Evolutionary conservation across 2,113 vertebrate genomes (phyloP).

Genomic region (Antidorcas marsupialis): DNA sequence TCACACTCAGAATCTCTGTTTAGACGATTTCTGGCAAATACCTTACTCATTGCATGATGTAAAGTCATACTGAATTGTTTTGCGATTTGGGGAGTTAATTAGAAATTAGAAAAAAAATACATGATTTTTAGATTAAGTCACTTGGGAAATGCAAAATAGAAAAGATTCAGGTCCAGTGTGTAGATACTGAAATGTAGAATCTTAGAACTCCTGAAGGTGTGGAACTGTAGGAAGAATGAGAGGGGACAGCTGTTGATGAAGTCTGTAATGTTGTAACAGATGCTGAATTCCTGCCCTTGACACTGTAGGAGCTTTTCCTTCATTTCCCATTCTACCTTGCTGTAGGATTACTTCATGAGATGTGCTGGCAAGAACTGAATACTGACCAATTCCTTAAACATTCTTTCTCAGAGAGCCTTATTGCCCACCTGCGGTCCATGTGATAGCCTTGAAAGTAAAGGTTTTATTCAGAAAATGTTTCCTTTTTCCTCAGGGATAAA

Average conservation of each 20-base stretch:
- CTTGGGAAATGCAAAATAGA: neutral
- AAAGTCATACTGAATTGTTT: neutral
- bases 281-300: neutral
- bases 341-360: neutral
- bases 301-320: neutral
- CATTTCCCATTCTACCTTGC: neutral
- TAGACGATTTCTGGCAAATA: neutral
- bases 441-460: neutral
- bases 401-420: neutral
- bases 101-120: neutral
- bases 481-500: neutral
- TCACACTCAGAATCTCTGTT: neutral
- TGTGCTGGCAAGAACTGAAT: neutral
- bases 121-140: neutral
- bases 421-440: neutral
- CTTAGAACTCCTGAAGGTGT: neutral
- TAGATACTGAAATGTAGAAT: neutral
- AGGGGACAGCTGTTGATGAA: neutral
- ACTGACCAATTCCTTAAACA: neutral
- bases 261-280: too few species aligned
- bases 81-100: neutral
- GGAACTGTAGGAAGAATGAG: neutral
- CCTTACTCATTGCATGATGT: neutral
- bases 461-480: neutral
- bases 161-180: neutral